phyloP scores from a whole-genome alignment of 1,140 invertebrate species.

The Caenorhabditis latens region DNA sequence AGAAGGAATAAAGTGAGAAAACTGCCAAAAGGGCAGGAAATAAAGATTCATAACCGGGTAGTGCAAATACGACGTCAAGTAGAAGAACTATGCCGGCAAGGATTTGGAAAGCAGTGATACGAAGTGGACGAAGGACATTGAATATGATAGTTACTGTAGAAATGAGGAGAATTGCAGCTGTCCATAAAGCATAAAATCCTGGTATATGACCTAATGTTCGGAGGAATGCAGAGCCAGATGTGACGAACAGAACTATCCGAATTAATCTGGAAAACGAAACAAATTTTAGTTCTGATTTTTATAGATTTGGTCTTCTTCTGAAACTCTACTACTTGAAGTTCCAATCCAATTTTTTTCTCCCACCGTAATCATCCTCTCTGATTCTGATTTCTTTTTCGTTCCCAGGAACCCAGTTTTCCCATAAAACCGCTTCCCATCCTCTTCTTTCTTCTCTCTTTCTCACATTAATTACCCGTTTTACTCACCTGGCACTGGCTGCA shows the following conservation, averaged over 20 bases:
- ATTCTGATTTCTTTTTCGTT: not conserved
- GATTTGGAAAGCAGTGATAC: conserved; percentile 34
- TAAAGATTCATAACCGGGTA: conserved; percentile 37
- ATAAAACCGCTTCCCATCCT: not conserved
- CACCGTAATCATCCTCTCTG: too few species aligned
- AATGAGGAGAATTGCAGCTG: conserved; percentile 14
- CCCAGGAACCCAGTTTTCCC: not conserved
- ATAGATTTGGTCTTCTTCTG: not conserved
- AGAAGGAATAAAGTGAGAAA: conserved; percentile 29
- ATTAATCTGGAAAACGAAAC: conserved; percentile 21
- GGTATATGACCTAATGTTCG: conserved; percentile 39
- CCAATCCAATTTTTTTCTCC: not conserved
- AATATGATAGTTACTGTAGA: conserved; percentile 50
- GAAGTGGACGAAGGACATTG: conserved; percentile 11
- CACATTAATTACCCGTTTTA: not conserved
- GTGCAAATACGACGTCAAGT: conserved; percentile 5
- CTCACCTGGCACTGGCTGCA: conserved; percentile 41
- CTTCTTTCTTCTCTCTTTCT: not conserved
- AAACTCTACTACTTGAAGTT: not conserved
- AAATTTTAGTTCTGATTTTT: too few species aligned
- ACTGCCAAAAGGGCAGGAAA: conserved; percentile 19
- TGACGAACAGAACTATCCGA: conserved; percentile 19
- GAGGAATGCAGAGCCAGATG: conserved; percentile 49
- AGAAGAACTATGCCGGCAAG: conserved; percentile 8
- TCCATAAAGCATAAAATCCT: conserved; percentile 31